phyloP scores from a whole-genome alignment of 2,797 vertebrate species.

The Poliocrania exsul region DNA sequence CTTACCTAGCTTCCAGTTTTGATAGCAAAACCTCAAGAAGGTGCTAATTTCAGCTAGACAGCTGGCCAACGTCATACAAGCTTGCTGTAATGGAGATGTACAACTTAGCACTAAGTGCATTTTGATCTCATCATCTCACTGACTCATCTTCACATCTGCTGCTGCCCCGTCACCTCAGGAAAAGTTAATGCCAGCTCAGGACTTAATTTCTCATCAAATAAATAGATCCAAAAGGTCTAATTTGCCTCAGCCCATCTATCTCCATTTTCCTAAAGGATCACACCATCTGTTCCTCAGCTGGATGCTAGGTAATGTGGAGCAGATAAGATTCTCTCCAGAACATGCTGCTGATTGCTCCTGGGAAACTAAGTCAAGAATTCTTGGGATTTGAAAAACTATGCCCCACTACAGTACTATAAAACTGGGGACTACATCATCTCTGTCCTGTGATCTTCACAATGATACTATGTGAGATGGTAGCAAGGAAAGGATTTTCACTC shows the following conservation, averaged over 20 bases:
- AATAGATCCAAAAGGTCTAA: neutral
- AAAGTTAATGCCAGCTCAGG: neutral
- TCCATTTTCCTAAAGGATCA: neutral
- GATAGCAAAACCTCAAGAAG: neutral
- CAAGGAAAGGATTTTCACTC: neutral
- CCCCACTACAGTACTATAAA: neutral
- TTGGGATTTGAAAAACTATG: neutral
- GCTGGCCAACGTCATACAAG: neutral
- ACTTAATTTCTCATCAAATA: neutral
- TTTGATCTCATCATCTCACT: neutral
- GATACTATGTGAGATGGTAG: neutral
- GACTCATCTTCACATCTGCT: neutral
- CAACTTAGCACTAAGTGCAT: neutral
- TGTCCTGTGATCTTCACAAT: neutral
- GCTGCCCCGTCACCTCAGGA: neutral
- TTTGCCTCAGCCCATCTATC: neutral
- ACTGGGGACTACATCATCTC: neutral
- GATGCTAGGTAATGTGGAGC: neutral
- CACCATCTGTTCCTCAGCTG: constrained; percentile 17
- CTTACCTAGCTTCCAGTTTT: neutral
- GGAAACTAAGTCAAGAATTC: neutral
- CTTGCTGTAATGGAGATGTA: neutral
- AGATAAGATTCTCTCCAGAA: constrained; percentile 11
- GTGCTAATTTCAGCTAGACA: neutral
- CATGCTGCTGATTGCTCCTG: neutral